Evolutionary conservation across 2,113 vertebrate species (phyloP).

Genomic region (Osmerus mordax): DNA sequence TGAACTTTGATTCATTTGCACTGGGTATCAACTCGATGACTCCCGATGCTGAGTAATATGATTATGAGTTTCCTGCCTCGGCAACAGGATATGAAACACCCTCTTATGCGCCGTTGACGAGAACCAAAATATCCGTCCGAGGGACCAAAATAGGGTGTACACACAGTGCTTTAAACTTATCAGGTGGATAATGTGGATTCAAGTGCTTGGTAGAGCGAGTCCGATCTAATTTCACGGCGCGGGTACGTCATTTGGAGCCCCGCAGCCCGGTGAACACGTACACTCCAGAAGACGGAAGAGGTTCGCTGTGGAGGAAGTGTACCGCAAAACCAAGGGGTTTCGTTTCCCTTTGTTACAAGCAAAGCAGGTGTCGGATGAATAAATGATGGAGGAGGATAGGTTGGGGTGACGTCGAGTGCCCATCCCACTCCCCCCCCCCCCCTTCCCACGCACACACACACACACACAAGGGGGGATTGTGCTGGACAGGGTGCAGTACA

Average conservation of each 20-base stretch:
- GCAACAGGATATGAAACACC: conserved; percentile 27
- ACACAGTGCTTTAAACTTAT: neutral
- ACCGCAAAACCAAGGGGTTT: neutral
- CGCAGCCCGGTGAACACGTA: neutral
- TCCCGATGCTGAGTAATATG: conserved; percentile 54
- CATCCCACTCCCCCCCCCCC: conserved; percentile 1
- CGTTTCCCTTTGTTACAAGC: conserved; percentile 22
- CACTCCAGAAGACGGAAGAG: neutral
- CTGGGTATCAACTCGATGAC: conserved; percentile 52
- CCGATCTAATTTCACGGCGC: neutral
- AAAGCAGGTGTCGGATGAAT: conserved; percentile 58
- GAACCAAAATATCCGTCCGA: conserved; percentile 16
- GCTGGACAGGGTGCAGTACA: conserved; percentile 33
- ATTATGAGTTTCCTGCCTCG: conserved; percentile 41
- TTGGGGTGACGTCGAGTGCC: conserved; percentile 11
- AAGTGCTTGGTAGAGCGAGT: conserved; percentile 6
- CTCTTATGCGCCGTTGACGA: conserved; percentile 6
- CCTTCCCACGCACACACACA: neutral
- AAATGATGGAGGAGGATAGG: conserved; percentile 41
- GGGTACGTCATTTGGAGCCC: neutral
- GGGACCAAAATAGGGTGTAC: neutral
- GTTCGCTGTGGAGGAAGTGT: neutral
- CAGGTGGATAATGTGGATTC: conserved; percentile 36
- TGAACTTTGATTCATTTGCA: conserved; percentile 60
- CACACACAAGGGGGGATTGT: conserved; percentile 20